Evolutionary conservation across 2,797 vertebrate genomes (phyloP).

Genomic region (Scolopax bukidnonensis): DNA sequence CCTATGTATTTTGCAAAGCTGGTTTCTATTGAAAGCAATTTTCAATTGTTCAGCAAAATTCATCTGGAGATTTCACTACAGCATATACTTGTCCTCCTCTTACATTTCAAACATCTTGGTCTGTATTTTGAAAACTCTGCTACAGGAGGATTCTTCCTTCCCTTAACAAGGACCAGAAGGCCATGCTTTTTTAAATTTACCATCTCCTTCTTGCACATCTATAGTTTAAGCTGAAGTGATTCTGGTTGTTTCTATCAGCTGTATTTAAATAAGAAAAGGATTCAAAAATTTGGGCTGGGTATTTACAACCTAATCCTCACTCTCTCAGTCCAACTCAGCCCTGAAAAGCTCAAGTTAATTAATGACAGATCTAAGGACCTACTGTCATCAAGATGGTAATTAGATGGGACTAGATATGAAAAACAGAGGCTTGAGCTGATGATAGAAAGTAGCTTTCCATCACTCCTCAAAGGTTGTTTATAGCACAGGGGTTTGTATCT

Average conservation of each 20-base stretch:
- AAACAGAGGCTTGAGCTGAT: not conserved
- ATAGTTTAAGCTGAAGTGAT: not conserved
- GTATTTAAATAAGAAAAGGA: not conserved
- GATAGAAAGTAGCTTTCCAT: not conserved
- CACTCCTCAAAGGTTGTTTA: not conserved
- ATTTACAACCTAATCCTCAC: not conserved
- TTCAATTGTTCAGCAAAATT: not conserved
- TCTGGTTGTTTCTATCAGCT: not conserved
- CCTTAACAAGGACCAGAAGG: not conserved
- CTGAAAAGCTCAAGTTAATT: constrained; percentile 34
- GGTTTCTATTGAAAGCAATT: not conserved
- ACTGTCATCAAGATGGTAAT: constrained; percentile 12
- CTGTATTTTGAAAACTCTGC: not conserved
- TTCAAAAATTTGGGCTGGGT: not conserved
- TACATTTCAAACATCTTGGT: not conserved
- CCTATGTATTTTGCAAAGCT: not conserved
- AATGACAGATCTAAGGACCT: not conserved
- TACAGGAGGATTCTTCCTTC: not conserved
- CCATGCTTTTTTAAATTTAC: not conserved
- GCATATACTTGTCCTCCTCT: not conserved
- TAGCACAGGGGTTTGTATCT: not conserved
- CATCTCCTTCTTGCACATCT: not conserved
- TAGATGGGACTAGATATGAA: not conserved
- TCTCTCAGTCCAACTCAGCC: not conserved
- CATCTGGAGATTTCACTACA: not conserved